These are phyloP conservation scores for Poecilia gillii DNA, from an alignment of 2,797 vertebrate species.

Conservation along the genomic window DNA sequence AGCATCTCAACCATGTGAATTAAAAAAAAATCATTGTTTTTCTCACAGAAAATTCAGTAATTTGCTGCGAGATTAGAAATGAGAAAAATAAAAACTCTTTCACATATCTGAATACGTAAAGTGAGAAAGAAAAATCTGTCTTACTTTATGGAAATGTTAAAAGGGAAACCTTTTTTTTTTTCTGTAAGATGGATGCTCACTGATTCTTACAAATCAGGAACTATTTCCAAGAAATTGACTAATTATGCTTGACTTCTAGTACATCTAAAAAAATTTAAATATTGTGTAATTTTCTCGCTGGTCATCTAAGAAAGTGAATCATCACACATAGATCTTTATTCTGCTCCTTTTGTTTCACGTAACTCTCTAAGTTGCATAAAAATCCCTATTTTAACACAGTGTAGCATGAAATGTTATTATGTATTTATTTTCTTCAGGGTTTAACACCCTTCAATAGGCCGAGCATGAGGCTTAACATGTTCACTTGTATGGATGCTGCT, in stretches of 20 bases:
- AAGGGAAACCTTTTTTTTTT: neutral
- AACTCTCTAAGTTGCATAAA: neutral
- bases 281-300: too few relatives aligned
- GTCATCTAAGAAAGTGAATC: too few relatives aligned
- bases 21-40: neutral
- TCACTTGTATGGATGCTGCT: neutral
- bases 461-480: neutral
- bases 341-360: too few relatives aligned
- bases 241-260: too few relatives aligned
- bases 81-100: neutral
- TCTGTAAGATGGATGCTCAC: too few relatives aligned
- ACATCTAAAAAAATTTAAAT: too few relatives aligned
- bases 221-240: too few relatives aligned
- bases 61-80: neutral
- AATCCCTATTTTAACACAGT: neutral
- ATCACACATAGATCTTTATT: too few relatives aligned
- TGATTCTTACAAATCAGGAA: too few relatives aligned
- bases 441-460: neutral
- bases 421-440: neutral
- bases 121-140: neutral
- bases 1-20: neutral
- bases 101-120: neutral
- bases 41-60: neutral
- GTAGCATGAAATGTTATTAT: neutral
- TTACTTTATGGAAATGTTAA: neutral